Base-by-base conservation (phyloP, 1,140 invertebrate species). In the Drosophila ananassae region DNA sequence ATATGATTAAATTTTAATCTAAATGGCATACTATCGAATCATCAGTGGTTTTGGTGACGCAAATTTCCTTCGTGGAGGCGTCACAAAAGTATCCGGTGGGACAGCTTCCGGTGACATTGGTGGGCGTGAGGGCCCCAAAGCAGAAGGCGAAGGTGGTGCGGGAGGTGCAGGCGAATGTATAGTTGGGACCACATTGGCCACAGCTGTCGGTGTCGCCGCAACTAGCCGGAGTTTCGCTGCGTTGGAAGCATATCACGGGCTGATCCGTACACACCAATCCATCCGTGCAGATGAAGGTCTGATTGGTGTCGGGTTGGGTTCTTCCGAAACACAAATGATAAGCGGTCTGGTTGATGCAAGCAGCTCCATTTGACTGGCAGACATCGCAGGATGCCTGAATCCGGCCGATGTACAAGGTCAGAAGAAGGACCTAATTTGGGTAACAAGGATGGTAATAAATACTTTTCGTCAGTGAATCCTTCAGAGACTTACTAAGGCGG, bases 151-250 rank as follows among this genome's bases (percentile, higher is more conserved):
- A 91, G 2, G 90, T 91, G 6, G 56, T 77, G 1, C 72, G 63
- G 0, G 87, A 85, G 9, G 90, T 91, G 44, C 90, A 91, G 7
- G 90, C 80, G 28, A 91, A 91, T 0, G 75, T 73, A 25, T 82
- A 58, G 44, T 85, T 79, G 6, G 57, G 52, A 28, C 76, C 78
- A 53, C 90, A 91, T 3, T 63, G 62, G 7, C 90, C 90, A 53
- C 90, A 89, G 51, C 77, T 84, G 51, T 82, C 79, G 7, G 72
- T 91, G 24, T 91, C 90, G 22, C 82, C 90, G 52, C 90, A 91
- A 34, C 90, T 91, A 21, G 85, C 73, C 0, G 85, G 68, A 22
- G 30, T 67, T 8, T 74, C 61, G 28, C 72, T 75, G 28, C 90
- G 76, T 51, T 91, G 90, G 24, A 90, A 91, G 30, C 90, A 91